Evolutionary conservation across 2,797 vertebrate species (phyloP).

Genomic region (Catostomus latipinnis): DNA sequence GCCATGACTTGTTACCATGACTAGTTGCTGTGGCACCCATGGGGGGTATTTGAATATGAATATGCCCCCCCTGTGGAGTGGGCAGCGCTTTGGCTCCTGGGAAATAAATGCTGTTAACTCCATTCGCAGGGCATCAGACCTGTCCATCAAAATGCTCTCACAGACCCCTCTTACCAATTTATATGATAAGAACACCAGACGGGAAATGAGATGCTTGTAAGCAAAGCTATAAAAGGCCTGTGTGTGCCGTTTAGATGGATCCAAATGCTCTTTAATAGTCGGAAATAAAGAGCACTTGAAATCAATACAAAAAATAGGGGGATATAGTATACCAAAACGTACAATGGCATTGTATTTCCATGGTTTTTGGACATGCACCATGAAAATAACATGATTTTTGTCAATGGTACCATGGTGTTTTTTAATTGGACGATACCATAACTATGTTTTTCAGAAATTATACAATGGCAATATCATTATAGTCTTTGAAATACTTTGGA

Average conservation of each 20-base stretch:
- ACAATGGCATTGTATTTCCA: no score
- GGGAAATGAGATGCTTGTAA: background rate
- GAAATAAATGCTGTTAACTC: constrained; percentile 56
- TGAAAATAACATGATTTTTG: no score
- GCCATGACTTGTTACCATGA: constrained; percentile 34
- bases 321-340: no score
- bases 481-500: no score
- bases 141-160: constrained; percentile 11
- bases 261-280: background rate
- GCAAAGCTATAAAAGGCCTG: background rate
- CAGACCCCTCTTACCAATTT: background rate
- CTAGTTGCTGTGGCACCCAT: constrained; percentile 45
- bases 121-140: constrained; percentile 10
- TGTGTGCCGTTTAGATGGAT: background rate
- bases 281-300: background rate
- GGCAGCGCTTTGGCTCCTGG: constrained; percentile 31
- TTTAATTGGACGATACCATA: no score
- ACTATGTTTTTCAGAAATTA: no score
- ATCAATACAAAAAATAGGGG: background rate
- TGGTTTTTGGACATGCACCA: no score
- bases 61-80: constrained; percentile 40
- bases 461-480: no score
- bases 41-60: constrained; percentile 65
- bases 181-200: constrained; percentile 4
- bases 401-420: no score